Base-by-base conservation (phyloP, 2,797 vertebrate genomes). In the Coregonus suidteri region DNA sequence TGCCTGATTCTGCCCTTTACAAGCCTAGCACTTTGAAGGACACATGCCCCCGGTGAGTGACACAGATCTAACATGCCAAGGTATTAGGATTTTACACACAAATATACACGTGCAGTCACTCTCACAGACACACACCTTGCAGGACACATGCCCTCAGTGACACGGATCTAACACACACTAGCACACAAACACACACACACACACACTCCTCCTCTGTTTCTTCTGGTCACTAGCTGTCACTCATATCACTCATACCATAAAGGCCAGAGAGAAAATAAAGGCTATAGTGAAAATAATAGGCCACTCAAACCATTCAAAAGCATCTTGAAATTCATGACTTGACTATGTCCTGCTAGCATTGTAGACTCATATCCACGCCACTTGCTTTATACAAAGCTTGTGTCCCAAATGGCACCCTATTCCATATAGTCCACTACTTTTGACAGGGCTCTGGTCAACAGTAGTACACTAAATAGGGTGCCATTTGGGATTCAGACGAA, bases 1-100 rank as follows among this genome's bases (percentile, higher is more conserved):
- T 14, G 62, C 75, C 83, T 76, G 51, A 13, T 71, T 56, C 76
- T 80, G 75, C 73, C 78, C 75, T 79, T 82, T 76, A 75, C 67
- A 77, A 75, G 75, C 80, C 79, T 51, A 72, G 51, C 76, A 75
- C 9, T 47, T 47, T 47, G 54, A 75, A 74, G 66, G 77, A 84
- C 75, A 74, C 9, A 11, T 4, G 66, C 31, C 18, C 70, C 53
- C 71, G 6, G 4, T 77, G 65, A 83, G 73, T 68, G 79, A 84
- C 78, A 78, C 6, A 14, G 59, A 79, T 79, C 20, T 68, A n/a
- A 34, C 65, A 51, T 30, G 25, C 73, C 51, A 80, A 74, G 82
- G 30, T 13, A 3, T 20, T 6, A 69, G 5, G 6, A 1, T 20
- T 56, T 64, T 6, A 75, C 80, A 74, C 53, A 70, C 76, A 71